Base-by-base conservation (phyloP, 2,797 vertebrate species). In the Columba guinea region DNA sequence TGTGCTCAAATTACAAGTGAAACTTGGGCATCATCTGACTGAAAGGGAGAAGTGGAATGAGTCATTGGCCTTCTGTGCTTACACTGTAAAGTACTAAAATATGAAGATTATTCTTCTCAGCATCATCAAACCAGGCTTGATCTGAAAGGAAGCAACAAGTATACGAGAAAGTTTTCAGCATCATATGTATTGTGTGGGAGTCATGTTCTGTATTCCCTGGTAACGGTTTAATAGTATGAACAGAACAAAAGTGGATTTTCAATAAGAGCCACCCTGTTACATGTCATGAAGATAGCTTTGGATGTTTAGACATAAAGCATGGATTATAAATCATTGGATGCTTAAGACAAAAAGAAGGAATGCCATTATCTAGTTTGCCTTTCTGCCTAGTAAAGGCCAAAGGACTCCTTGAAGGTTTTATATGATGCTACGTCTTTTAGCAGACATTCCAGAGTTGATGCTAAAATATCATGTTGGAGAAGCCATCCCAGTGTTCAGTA, bases 1-100 rank as follows among this genome's bases (percentile, higher is more conserved):
- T 56, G 7, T 49, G 63, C 60, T 95, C 20, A 60, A 63, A 92
- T 93, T 91, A 96, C 73, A 96, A 65, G 90, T 76, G 81, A 92
- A 97, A 75, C 9, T 75, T 93, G 34, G 59, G 73, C 32, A 65
- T 84, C 91, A 78, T 87, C 80, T 96, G 67, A 76, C 39, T 94
- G 51, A 97, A 94, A 55, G 10, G 60, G 68, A 60, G 63, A 96
- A 83, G 70, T 86, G 48, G 60, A 93, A 91, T 3, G 0, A 64
- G 55, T 69, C 55, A n/a, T 10, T 63, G 32, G 58, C 32, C 75
- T 92, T 84, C 89, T 81, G 23, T 27, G 49, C n/a, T 91, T 84
- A 63, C 34, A 28, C 35, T 52, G 13, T 65, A 52, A 91, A 94
- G 46, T 81, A 52, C 32, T 55, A 87, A 91, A 86, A 70, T 30